Percentiles rank a stretch among this genome's conserved stretches.
Conservation (phyloP, 2,888 invertebrate species). For the Erebia palarica region DNA sequence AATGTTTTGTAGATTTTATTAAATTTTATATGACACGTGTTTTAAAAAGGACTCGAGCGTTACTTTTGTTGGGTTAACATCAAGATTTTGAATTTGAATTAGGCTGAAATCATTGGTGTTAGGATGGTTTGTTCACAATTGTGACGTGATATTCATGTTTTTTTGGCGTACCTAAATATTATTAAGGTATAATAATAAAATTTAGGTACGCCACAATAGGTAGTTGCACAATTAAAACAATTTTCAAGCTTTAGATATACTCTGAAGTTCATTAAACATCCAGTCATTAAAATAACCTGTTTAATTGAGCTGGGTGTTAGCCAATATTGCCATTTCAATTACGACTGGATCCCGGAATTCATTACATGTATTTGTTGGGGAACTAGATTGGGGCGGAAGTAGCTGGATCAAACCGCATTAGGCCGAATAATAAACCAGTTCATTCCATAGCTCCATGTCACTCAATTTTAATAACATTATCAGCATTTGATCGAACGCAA, state of each 20-base stretch:
- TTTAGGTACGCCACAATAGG: no score
- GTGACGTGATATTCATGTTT: neutral
- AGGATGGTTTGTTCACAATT: neutral
- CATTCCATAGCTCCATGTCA: conserved; percentile 1
- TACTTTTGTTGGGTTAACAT: neutral
- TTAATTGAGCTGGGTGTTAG: conserved; percentile 4
- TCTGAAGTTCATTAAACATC: neutral
- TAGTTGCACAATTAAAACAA: no score
- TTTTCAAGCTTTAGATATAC: no score
- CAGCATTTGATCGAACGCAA: neutral
- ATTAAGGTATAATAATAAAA: no score
- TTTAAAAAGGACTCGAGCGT: neutral
- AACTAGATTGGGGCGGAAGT: conserved; percentile 8
- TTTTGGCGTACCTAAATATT: no score
- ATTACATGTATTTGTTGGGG: conserved; percentile 14
- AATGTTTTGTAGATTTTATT: conserved; percentile 30
- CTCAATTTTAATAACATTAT: conserved; percentile 2
- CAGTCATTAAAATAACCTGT: neutral
- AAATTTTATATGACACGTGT: conserved; percentile 21
- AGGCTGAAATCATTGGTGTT: no score
- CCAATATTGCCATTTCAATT: conserved; percentile 13
- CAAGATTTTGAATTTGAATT: neutral
- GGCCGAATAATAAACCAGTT: conserved; percentile 2
- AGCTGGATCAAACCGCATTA: conserved; percentile 14
- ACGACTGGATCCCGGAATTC: neutral